These are phyloP conservation scores for Drosophila leontia DNA, from an alignment of 1,140 invertebrate genomes.

Conservation along the genomic window DNA sequence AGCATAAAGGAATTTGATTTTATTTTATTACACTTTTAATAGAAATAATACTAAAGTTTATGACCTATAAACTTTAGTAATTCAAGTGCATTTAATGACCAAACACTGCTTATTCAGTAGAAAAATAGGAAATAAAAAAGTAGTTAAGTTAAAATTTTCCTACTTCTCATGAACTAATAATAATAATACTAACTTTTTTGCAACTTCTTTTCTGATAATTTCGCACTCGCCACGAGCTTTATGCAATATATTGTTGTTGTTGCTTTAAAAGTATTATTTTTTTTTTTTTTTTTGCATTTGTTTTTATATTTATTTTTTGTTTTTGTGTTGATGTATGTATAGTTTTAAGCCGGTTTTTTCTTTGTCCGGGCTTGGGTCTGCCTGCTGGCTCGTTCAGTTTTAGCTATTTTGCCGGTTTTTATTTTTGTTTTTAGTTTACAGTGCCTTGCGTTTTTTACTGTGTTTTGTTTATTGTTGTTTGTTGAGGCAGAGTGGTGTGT, in stretches of 20 bases:
- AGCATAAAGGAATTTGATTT: too few species aligned
- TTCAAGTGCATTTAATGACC: not conserved
- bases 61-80: not conserved
- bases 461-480: conserved; percentile 57
- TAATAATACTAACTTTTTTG: conserved; percentile 1
- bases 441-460: conserved; percentile 31
- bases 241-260: conserved; percentile 12
- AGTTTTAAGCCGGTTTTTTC: conserved; percentile 74
- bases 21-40: not conserved
- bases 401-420: conserved; percentile 74
- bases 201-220: conserved; percentile 10
- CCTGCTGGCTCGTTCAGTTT: conserved; percentile 36
- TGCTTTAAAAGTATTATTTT: conserved; percentile 7
- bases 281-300: conserved; percentile 26
- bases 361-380: conserved; percentile 51
- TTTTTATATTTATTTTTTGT: conserved; percentile 24
- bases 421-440: conserved; percentile 42
- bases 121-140: not conserved
- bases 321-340: conserved; percentile 16
- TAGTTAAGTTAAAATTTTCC: not conserved
- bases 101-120: too few species aligned
- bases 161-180: not conserved
- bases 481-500: conserved; percentile 4
- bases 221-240: conserved; percentile 9
- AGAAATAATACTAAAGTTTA: not conserved